These are phyloP conservation scores for Tetropium fuscum DNA, from an alignment of 2,888 invertebrate species.

Conservation along the genomic window DNA sequence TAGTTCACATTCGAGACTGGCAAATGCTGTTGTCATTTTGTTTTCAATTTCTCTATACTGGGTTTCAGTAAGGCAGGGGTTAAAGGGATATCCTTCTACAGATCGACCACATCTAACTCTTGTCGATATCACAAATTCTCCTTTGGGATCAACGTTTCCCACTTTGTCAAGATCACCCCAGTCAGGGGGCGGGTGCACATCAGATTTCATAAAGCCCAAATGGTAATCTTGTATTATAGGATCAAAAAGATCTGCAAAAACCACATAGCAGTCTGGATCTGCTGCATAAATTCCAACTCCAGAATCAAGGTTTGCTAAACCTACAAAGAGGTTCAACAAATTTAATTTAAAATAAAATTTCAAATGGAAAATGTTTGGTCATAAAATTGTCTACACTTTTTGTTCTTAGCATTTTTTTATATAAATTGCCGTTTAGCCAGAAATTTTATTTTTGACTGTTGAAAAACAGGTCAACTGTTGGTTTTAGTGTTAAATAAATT, in stretches of 20 bases:
- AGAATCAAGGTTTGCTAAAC: slow-evolving; percentile 75
- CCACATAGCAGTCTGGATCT: slow-evolving; percentile 76
- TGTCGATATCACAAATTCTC: slow-evolving; percentile 74
- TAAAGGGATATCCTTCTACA: slow-evolving; percentile 73
- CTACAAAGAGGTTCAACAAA: slow-evolving; percentile 55
- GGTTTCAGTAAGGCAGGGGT: slow-evolving; percentile 74
- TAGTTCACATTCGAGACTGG: slow-evolving; percentile 72
- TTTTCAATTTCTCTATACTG: slow-evolving; percentile 75
- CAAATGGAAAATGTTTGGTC: too few relatives aligned
- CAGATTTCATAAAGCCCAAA: slow-evolving; percentile 69
- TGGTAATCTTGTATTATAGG: slow-evolving; percentile 79
- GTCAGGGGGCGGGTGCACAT: slow-evolving; percentile 72
- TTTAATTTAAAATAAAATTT: too few relatives aligned
- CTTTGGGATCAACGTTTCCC: slow-evolving; percentile 72
- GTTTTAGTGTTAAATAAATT: too few relatives aligned
- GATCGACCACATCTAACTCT: slow-evolving; percentile 76
- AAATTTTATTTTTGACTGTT: too few relatives aligned
- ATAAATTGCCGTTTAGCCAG: too few relatives aligned
- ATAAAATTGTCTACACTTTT: too few relatives aligned
- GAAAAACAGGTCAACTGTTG: too few relatives aligned
- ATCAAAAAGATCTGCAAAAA: slow-evolving; percentile 75
- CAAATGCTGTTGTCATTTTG: slow-evolving; percentile 64
- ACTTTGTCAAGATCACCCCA: slow-evolving; percentile 71
- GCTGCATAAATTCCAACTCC: slow-evolving; percentile 76
- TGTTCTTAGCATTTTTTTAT: too few relatives aligned